phyloP scores from a whole-genome alignment of 2,888 invertebrate species.

The Drosophila kokeensis region DNA sequence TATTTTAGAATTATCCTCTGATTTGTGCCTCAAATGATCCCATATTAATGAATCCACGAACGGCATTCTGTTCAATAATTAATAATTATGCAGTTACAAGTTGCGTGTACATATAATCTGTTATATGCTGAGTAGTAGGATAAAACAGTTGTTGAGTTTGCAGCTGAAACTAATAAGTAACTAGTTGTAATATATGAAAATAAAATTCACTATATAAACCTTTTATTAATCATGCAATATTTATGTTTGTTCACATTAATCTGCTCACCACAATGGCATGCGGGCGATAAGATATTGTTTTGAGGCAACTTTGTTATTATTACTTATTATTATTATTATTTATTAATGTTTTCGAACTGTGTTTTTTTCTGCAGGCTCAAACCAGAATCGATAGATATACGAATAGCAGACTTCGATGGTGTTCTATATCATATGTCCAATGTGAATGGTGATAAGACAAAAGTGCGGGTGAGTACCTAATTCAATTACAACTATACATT shows the following conservation, averaged over 20 bases:
- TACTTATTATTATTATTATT: constrained; percentile 4
- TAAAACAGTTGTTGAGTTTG: constrained; percentile 31
- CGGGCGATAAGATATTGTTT: constrained; percentile 53
- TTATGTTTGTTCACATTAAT: constrained; percentile 25
- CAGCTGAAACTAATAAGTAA: background rate
- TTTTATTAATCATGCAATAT: constrained; percentile 8
- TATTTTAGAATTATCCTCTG: rapidly evolving
- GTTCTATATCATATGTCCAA: constrained; percentile 99
- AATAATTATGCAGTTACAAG: constrained; percentile 49
- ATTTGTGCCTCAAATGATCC: no score
- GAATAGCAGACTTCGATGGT: constrained; percentile 99
- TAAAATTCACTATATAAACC: background rate
- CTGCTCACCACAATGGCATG: constrained; percentile 13
- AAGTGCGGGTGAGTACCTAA: constrained; percentile 93
- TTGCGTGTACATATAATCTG: constrained; percentile 29
- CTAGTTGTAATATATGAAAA: background rate
- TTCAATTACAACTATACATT: background rate
- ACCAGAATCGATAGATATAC: constrained; percentile 97
- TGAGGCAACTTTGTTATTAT: background rate
- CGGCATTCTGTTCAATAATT: constrained; percentile 37
- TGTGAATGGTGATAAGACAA: constrained; percentile 97
- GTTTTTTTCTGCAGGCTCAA: constrained; percentile 87
- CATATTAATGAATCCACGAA: no score
- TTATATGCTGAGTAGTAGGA: constrained; percentile 25
- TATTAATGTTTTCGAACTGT: constrained; percentile 13